A percentile compares a stretch with the other conserved stretches of the same genome.
These are phyloP conservation scores for Armadillidium nasatum DNA, from an alignment of 1,140 invertebrate genomes.

Conservation along the genomic window DNA sequence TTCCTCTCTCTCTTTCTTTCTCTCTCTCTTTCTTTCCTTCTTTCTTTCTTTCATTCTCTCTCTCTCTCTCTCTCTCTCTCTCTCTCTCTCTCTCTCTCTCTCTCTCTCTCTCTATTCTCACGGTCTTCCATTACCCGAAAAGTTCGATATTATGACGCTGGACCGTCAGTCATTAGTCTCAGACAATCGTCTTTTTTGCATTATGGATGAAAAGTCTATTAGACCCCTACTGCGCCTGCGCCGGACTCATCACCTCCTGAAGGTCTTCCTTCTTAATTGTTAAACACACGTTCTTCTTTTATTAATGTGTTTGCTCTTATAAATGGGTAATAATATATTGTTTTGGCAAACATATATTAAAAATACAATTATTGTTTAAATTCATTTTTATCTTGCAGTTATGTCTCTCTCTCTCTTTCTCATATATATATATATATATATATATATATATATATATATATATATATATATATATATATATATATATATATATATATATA, in stretches of 20 bases:
- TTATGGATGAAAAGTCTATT: background rate
- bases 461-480: too few species aligned
- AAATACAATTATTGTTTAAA: too few species aligned
- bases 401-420: too few species aligned
- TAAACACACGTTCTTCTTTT: background rate
- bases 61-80: conserved; percentile 5
- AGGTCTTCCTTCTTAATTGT: background rate
- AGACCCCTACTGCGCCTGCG: background rate
- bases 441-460: too few species aligned
- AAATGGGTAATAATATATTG: background rate
- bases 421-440: too few species aligned
- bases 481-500: too few species aligned
- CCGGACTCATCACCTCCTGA: background rate
- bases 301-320: background rate
- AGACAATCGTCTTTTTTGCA: background rate
- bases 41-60: background rate
- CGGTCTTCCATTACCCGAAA: background rate
- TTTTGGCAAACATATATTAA: too few species aligned
- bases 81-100: conserved; percentile 1
- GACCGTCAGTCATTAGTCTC: background rate
- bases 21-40: background rate
- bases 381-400: too few species aligned
- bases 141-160: background rate
- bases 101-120: background rate
- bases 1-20: background rate